Evolutionary conservation across 2,888 invertebrate genomes (phyloP).

Genomic region (Noctua janthe): DNA sequence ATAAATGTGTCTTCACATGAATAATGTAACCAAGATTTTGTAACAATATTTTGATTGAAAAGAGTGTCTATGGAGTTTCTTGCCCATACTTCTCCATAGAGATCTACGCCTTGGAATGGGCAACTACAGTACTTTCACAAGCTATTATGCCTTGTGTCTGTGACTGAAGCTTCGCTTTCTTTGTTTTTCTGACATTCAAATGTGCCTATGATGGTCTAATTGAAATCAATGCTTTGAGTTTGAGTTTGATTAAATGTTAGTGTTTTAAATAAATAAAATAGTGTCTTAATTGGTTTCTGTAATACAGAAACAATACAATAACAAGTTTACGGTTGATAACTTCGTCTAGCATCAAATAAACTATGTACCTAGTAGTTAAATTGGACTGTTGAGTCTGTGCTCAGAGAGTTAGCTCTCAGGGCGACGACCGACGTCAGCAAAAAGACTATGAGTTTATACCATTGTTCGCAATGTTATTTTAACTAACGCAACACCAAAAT

Average conservation of each 20-base stretch:
- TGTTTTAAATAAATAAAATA: background rate
- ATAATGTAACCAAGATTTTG: too few relatives aligned
- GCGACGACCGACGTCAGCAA: background rate
- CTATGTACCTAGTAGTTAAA: background rate
- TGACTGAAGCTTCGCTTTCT: too few relatives aligned
- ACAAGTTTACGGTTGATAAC: constrained; percentile 1
- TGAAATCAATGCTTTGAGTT: too few relatives aligned
- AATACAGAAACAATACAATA: constrained; percentile 1
- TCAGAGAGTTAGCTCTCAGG: background rate
- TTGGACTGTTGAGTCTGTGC: background rate
- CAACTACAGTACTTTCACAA: too few relatives aligned
- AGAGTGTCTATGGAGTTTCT: too few relatives aligned
- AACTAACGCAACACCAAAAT: background rate
- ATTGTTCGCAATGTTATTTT: background rate
- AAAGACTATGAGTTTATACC: background rate
- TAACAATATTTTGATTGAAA: too few relatives aligned
- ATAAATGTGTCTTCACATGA: too few relatives aligned
- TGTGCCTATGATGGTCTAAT: too few relatives aligned
- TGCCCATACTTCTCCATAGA: too few relatives aligned
- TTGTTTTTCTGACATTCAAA: too few relatives aligned
- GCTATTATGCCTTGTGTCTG: too few relatives aligned
- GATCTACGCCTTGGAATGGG: too few relatives aligned
- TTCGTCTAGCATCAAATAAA: background rate
- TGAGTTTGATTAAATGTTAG: background rate
- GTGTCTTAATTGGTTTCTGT: background rate